phyloP scores from a whole-genome alignment of 2,888 invertebrate genomes.

The Antitype chi region DNA sequence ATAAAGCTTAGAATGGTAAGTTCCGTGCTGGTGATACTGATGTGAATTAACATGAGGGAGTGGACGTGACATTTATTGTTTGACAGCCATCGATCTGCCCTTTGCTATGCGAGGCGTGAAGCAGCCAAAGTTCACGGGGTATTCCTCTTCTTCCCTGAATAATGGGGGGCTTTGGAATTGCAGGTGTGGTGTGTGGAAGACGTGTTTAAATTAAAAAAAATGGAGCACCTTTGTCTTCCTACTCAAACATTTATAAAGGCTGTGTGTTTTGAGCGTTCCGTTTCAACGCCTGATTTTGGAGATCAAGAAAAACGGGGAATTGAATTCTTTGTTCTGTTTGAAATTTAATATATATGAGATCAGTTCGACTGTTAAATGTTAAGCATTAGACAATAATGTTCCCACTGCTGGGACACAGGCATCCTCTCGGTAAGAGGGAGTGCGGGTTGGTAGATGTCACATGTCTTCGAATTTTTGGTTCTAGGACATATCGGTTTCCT shows the following conservation, averaged over 20 bases:
- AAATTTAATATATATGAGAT: background rate
- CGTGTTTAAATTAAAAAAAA: constrained; percentile 66
- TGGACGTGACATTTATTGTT: constrained; percentile 91
- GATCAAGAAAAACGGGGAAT: background rate
- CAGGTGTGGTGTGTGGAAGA: constrained; percentile 67
- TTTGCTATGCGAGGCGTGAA: constrained; percentile 89
- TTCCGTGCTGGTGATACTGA: constrained; percentile 35
- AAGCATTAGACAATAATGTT: no score
- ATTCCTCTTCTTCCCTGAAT: constrained; percentile 66
- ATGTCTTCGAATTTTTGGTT: no score
- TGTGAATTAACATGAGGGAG: constrained; percentile 86
- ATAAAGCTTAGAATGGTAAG: constrained; percentile 68
- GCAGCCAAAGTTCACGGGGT: constrained; percentile 82
- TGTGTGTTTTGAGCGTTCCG: constrained; percentile 20
- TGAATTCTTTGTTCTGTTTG: background rate
- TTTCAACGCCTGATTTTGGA: constrained; percentile 4
- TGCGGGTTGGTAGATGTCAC: no score
- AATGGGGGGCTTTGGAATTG: constrained; percentile 67
- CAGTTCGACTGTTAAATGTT: no score
- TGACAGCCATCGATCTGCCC: constrained; percentile 90
- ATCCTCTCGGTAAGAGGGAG: no score
- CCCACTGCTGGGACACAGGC: no score
- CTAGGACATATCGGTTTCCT: no score
- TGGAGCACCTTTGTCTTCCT: constrained; percentile 61
- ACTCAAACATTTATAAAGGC: constrained; percentile 44